Conservation (phyloP, 2,113 vertebrate species). For the Prionailurus viverrinus region DNA sequence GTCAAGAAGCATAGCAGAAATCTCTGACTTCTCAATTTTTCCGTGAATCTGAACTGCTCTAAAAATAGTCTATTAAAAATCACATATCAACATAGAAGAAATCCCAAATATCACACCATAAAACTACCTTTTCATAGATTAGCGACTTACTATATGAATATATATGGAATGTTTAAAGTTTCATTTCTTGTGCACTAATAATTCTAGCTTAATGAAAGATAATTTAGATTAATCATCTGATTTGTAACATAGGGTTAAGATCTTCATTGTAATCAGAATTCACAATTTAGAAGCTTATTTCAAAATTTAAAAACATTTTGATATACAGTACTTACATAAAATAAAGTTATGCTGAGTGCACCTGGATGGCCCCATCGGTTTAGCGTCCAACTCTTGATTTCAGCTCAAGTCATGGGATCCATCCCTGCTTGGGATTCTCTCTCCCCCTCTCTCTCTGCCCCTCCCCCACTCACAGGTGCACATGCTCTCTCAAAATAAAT, state of each 20-base stretch:
- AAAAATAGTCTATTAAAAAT: neutral
- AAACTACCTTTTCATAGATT: neutral
- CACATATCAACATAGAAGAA: neutral
- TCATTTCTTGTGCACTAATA: neutral
- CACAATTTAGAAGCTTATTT: slow-evolving; percentile 13
- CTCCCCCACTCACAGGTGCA: too few relatives aligned
- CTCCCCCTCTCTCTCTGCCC: too few relatives aligned
- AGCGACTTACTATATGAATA: neutral
- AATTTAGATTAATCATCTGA: slow-evolving; percentile 24
- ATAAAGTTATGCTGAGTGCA: too few relatives aligned
- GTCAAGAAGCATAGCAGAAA: neutral
- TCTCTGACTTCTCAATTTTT: neutral
- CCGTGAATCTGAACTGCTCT: neutral
- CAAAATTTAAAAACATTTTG: neutral
- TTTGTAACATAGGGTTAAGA: neutral
- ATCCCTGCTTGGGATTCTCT: too few relatives aligned
- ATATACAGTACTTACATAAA: neutral
- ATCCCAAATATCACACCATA: neutral
- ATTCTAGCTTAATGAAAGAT: neutral
- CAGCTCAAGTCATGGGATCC: too few relatives aligned
- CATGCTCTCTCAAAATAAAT: too few relatives aligned
- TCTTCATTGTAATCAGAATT: slow-evolving; percentile 17
- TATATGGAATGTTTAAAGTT: neutral
- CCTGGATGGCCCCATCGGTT: too few relatives aligned
- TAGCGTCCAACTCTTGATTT: too few relatives aligned